Percentiles rank a stretch among this genome's conserved stretches.
Evolutionary conservation across 1,140 invertebrate genomes (phyloP).

Genomic region (Plutomurus gul): DNA sequence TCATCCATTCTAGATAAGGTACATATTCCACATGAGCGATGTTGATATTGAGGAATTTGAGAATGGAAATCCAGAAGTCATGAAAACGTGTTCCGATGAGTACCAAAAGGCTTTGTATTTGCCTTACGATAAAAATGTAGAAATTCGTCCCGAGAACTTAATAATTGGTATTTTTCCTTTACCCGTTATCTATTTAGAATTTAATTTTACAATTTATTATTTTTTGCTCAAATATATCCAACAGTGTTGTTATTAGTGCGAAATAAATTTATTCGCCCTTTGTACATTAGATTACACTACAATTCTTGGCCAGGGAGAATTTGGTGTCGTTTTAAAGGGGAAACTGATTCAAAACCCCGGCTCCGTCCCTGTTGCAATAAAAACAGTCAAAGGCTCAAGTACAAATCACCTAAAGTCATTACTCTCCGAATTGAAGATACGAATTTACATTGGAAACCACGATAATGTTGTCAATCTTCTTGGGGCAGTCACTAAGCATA

Average conservation of each 20-base stretch:
- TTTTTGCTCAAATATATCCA: not conserved
- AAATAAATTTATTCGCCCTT: not conserved
- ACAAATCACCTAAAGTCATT: constrained; percentile 56
- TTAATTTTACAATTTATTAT: not conserved
- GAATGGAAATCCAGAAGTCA: constrained; percentile 39
- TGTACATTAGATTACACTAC: constrained; percentile 31
- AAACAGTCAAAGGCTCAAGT: constrained; percentile 33
- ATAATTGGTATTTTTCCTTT: constrained; percentile 41
- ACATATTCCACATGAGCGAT: constrained; percentile 27
- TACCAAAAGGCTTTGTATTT: constrained; percentile 37
- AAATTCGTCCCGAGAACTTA: constrained; percentile 39
- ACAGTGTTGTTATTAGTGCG: not conserved
- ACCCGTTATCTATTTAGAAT: too few species aligned
- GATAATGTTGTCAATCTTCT: constrained; percentile 76
- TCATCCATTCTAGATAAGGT: constrained; percentile 23
- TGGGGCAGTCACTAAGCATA: constrained; percentile 70
- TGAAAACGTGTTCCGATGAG: constrained; percentile 36
- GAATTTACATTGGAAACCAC: constrained; percentile 77
- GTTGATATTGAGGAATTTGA: constrained; percentile 39
- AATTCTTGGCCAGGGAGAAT: constrained; percentile 41
- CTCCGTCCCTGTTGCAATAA: constrained; percentile 33
- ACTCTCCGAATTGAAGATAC: constrained; percentile 75
- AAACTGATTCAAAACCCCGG: constrained; percentile 20
- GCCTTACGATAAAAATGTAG: constrained; percentile 39
- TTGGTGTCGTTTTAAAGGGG: constrained; percentile 40